phyloP scores from a whole-genome alignment of 2,888 invertebrate genomes.

The Drosophila kokeensis region DNA sequence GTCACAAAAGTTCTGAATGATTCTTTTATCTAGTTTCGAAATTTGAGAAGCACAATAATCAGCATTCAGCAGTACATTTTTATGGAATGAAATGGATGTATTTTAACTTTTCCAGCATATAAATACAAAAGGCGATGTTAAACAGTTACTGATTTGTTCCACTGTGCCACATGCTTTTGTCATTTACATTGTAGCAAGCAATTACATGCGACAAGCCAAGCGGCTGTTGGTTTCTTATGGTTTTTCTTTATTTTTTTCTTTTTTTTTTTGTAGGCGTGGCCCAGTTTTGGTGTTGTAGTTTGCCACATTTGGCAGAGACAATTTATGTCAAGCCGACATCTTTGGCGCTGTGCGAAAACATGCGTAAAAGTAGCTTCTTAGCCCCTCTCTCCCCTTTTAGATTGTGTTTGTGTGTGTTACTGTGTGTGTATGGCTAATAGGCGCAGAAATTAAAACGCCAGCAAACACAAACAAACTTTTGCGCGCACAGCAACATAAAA shows the following conservation, averaged over 20 bases:
- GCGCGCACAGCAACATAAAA: slow-evolving; percentile 21
- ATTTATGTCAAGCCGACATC: slow-evolving; percentile 76
- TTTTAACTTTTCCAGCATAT: too few species aligned
- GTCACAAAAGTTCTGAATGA: neutral
- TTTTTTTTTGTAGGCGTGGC: slow-evolving; percentile 73
- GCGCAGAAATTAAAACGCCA: slow-evolving; percentile 65
- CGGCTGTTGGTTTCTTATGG: slow-evolving; percentile 68
- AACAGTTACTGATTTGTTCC: slow-evolving; percentile 23
- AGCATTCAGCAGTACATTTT: neutral
- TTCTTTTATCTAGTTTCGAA: neutral
- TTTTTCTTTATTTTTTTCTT: slow-evolving; percentile 28
- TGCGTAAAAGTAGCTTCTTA: slow-evolving; percentile 74
- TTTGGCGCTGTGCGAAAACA: slow-evolving; percentile 76
- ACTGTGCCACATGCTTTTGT: slow-evolving; percentile 69
- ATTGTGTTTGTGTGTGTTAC: slow-evolving; percentile 10
- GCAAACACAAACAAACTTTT: slow-evolving; percentile 54
- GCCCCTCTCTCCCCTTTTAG: neutral
- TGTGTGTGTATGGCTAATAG: slow-evolving; percentile 42
- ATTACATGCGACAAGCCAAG: slow-evolving; percentile 75
- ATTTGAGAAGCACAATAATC: neutral
- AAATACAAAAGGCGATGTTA: too few species aligned
- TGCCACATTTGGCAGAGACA: slow-evolving; percentile 77
- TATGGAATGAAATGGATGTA: neutral
- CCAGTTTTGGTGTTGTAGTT: slow-evolving; percentile 68
- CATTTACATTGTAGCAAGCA: slow-evolving; percentile 78